These are phyloP conservation scores for Mergus octosetaceus DNA, from an alignment of 2,797 vertebrate species.

Conservation along the genomic window DNA sequence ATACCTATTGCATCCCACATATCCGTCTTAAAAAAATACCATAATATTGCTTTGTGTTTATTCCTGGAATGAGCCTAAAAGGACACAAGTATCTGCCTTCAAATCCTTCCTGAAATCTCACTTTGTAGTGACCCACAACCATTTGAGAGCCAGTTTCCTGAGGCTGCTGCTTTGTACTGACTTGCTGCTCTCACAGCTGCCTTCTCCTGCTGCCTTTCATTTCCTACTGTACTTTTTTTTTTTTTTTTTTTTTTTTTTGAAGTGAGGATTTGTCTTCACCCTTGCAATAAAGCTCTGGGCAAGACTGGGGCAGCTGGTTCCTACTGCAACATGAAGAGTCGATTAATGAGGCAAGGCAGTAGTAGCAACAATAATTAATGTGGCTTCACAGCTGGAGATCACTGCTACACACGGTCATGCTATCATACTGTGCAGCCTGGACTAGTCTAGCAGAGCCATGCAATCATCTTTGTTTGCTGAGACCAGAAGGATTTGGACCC, in stretches of 20 bases:
- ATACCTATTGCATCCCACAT: neutral
- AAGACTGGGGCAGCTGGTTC: neutral
- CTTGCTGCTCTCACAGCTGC: neutral
- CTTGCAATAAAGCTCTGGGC: neutral
- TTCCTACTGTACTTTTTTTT: neutral
- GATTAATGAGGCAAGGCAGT: neutral
- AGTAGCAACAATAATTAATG: neutral
- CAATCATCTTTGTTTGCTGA: neutral
- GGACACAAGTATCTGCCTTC: neutral
- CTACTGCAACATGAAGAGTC: accelerated
- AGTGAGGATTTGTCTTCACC: neutral
- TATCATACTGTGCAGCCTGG: neutral
- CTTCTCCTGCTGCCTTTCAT: neutral
- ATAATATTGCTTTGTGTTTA: neutral
- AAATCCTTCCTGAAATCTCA: neutral
- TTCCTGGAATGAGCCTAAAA: neutral
- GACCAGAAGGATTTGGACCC: neutral
- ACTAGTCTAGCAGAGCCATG: neutral
- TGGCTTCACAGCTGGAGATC: neutral
- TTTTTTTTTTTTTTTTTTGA: neutral
- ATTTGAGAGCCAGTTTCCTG: neutral
- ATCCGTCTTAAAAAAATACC: neutral
- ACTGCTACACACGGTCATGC: neutral
- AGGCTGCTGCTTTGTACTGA: neutral
- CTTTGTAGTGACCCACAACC: neutral